Evolutionary conservation across 1,140 invertebrate species (phyloP), one percentile per base, ranked within the genome.

Genomic region (Nylanderia fulva): DNA sequence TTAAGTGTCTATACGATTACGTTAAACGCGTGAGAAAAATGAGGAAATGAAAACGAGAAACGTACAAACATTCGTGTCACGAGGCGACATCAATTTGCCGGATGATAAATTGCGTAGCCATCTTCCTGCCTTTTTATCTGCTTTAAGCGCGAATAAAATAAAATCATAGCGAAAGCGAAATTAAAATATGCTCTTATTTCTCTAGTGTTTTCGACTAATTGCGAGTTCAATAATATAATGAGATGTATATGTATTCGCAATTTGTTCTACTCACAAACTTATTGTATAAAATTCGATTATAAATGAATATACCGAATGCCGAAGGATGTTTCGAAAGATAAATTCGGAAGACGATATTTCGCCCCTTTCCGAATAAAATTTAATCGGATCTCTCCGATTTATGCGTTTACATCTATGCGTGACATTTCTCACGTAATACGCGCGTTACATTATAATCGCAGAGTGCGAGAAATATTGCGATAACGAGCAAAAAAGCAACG

Each of bases 401-500:
- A n/a, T n/a, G n/a, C 45, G 61, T 54, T 39, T 11, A 9, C 18
- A 48, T 48, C 21, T 39, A 45, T 7, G 54, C 77, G 39, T 29
- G 7, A 18, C 64, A 58, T 82, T 84, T 76, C 29, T 24, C 21
- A 61, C 29, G 42, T 76, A 76, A 74, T 63, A 61, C 48, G 29
- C 29, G 58, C 27, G 79, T 42, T 63, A 82, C 52, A 82, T 82
- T 82, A n/a, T n/a, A 82, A 82, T 60, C 64, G 66, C 21, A 45
- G 27, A 29, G 45, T 54, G 61, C 75, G 52, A 64, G n/a, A 9
- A 68, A 64, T 79, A 68, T 58, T 71, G 52, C 66, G 69, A 82
- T 82, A 82, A 82, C 52, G 52, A 82, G 66, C 52, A 82, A 82
- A 69, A 72, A 82, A 82, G 66, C 52, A 42, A 13, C 29, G 58